These are phyloP conservation scores for Lethocerus indicus DNA, from an alignment of 1,140 invertebrate genomes.

Conservation along the genomic window DNA sequence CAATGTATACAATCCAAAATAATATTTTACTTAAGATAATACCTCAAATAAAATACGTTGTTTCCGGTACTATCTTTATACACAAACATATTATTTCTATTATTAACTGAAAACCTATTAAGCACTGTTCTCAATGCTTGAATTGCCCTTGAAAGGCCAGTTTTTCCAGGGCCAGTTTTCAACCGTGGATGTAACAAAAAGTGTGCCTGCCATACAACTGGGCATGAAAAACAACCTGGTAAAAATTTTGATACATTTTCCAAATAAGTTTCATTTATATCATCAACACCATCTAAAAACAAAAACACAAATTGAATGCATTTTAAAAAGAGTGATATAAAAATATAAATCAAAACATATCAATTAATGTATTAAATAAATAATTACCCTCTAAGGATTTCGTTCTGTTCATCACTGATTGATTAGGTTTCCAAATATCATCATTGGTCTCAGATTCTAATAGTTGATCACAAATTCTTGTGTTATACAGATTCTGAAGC, in stretches of 20 bases:
- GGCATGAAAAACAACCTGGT: slow-evolving; percentile 54
- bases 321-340: neutral
- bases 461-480: slow-evolving; percentile 46
- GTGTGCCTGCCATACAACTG: slow-evolving; percentile 50
- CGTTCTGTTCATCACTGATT: too few species aligned
- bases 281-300: neutral
- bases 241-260: slow-evolving; percentile 24
- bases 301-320: neutral
- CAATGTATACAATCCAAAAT: neutral
- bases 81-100: slow-evolving; percentile 68
- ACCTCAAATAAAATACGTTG: slow-evolving; percentile 52
- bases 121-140: slow-evolving; percentile 46
- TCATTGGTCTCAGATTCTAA: slow-evolving; percentile 49
- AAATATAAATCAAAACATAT: neutral
- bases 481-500: slow-evolving; percentile 49
- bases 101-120: slow-evolving; percentile 54
- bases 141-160: slow-evolving; percentile 38
- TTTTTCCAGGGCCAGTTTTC: slow-evolving; percentile 42
- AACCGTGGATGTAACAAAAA: slow-evolving; percentile 56
- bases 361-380: neutral
- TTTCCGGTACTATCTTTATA: slow-evolving; percentile 46
- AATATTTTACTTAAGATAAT: slow-evolving; percentile 3
- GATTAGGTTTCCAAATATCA: slow-evolving; percentile 19
- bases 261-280: slow-evolving; percentile 2
- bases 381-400: too few species aligned